These are phyloP conservation scores for Typhlichthys subterraneus DNA, from an alignment of 2,797 vertebrate genomes.

Conservation along the genomic window DNA sequence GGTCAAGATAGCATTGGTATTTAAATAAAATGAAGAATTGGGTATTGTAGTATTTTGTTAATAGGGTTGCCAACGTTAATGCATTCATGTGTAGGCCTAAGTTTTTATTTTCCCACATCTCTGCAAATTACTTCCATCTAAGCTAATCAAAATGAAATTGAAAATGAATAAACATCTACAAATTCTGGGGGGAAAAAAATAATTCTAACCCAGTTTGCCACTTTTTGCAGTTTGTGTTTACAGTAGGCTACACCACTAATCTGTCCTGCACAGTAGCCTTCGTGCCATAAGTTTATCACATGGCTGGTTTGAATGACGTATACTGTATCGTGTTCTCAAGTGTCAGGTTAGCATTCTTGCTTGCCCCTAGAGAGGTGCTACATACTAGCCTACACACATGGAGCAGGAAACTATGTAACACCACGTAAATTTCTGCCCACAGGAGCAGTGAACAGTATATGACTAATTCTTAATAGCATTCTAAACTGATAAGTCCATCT, in stretches of 20 bases:
- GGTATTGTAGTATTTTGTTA: background rate
- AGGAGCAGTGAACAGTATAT: constrained; percentile 2
- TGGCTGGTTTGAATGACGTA: constrained; percentile 24
- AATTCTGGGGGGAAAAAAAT: no score
- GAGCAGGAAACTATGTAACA: constrained; percentile 2
- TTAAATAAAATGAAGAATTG: constrained; percentile 16
- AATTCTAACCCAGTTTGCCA: no score
- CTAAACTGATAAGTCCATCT: background rate
- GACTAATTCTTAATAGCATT: background rate
- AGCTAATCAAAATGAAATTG: no score
- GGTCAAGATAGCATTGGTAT: constrained; percentile 32
- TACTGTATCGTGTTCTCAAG: constrained; percentile 30
- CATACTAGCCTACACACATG: background rate
- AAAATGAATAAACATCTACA: no score
- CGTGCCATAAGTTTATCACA: constrained; percentile 27
- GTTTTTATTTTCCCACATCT: no score
- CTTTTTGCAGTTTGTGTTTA: constrained; percentile 29
- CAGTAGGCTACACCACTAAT: constrained; percentile 16
- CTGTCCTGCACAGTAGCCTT: constrained; percentile 23
- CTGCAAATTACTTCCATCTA: no score
- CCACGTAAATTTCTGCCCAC: background rate
- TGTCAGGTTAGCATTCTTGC: constrained; percentile 43
- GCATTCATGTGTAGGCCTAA: no score
- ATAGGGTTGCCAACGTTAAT: no score
- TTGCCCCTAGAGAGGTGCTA: constrained; percentile 13